Conservation (phyloP, 2,888 invertebrate species). For the Plemyria rubiginata region DNA sequence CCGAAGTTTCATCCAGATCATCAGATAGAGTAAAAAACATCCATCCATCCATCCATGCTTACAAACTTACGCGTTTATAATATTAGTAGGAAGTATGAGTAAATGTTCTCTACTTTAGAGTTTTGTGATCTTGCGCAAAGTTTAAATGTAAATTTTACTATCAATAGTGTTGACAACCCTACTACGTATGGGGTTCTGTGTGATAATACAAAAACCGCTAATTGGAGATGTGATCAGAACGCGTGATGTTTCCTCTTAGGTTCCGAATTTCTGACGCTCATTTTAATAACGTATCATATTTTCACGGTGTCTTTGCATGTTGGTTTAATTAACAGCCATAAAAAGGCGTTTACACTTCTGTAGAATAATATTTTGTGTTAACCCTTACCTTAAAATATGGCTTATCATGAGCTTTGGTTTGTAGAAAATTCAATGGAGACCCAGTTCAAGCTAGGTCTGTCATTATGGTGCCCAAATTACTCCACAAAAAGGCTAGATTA, state of each 20-base stretch:
- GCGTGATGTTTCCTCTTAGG: slow-evolving; percentile 20
- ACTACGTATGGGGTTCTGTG: slow-evolving; percentile 7
- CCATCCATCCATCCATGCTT: no score
- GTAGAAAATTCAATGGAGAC: not conserved
- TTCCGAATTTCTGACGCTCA: slow-evolving; percentile 22
- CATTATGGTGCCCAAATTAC: not conserved
- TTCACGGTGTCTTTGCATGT: slow-evolving; percentile 22
- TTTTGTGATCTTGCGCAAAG: not conserved
- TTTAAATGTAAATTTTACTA: not conserved
- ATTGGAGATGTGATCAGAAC: slow-evolving; percentile 25
- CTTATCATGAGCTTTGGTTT: not conserved
- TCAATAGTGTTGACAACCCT: slow-evolving; percentile 7
- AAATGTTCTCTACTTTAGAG: no score
- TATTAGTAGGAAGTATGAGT: no score
- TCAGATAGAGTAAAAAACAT: no score
- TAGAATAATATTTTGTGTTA: no score
- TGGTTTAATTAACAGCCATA: slow-evolving; percentile 8
- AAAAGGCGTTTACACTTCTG: not conserved
- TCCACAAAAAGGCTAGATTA: slow-evolving; percentile 3
- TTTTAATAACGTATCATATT: slow-evolving; percentile 29
- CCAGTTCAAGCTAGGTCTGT: not conserved
- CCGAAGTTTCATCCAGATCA: no score
- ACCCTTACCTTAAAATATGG: no score
- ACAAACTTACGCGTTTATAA: no score
- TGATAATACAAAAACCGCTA: slow-evolving; percentile 20